These are phyloP conservation scores for Lasioglossum zephyrum DNA, from an alignment of 2,888 invertebrate genomes.

Conservation along the genomic window DNA sequence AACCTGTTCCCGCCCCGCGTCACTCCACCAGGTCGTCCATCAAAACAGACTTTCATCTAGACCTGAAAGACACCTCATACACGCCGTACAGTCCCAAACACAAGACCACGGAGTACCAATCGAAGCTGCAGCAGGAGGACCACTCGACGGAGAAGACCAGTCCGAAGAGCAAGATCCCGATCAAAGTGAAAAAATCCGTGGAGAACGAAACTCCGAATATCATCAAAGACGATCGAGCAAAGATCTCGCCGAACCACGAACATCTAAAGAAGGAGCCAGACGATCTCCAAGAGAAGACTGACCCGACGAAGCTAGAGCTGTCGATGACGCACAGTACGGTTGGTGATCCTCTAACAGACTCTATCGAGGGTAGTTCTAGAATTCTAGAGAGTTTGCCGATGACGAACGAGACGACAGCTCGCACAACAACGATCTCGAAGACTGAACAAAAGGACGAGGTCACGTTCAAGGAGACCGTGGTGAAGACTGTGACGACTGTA, in stretches of 20 bases:
- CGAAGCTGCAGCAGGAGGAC: slow-evolving; percentile 46
- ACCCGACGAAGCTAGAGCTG: not conserved
- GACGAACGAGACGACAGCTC: not conserved
- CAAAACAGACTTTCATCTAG: slow-evolving; percentile 79
- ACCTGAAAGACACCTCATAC: slow-evolving; percentile 73
- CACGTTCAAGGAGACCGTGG: slow-evolving; percentile 39
- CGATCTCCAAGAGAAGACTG: slow-evolving; percentile 16
- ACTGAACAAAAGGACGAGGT: slow-evolving; percentile 32
- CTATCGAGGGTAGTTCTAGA: slow-evolving; percentile 32
- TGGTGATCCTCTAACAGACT: slow-evolving; percentile 41
- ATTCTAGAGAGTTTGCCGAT: slow-evolving; percentile 7
- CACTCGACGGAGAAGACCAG: slow-evolving; percentile 57
- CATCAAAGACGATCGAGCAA: not conserved
- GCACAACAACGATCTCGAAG: slow-evolving; percentile 33
- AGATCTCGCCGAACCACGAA: not conserved
- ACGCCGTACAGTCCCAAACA: slow-evolving; percentile 66
- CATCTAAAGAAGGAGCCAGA: not conserved
- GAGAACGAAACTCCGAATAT: slow-evolving; percentile 25
- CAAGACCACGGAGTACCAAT: slow-evolving; percentile 68
- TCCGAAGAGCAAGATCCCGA: slow-evolving; percentile 84
- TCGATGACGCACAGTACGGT: slow-evolving; percentile 26
- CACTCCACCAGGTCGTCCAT: slow-evolving; percentile 78
- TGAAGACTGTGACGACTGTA: slow-evolving; percentile 68
- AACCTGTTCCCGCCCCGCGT: slow-evolving; percentile 82
- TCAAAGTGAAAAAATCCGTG: slow-evolving; percentile 81